Evolutionary conservation across 2,113 vertebrate species (phyloP).

Genomic region (Malurus alboscapulatus): DNA sequence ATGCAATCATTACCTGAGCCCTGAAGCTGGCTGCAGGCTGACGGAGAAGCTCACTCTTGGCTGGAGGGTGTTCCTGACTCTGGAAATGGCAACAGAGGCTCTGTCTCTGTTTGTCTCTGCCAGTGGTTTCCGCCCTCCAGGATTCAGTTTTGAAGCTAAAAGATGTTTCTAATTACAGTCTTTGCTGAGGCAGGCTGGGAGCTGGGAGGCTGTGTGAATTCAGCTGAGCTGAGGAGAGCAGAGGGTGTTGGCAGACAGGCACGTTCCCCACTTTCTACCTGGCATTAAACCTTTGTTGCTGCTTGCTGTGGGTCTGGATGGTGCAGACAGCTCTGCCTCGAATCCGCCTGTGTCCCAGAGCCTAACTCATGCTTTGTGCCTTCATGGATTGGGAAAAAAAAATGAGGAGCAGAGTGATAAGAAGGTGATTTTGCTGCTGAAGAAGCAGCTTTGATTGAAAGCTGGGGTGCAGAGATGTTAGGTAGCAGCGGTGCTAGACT

Average conservation of each 20-base stretch:
- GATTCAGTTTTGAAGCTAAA: conserved; percentile 11
- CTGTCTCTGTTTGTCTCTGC: not conserved
- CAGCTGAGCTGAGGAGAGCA: not conserved
- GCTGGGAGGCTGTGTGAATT: not conserved
- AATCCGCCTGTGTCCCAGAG: not conserved
- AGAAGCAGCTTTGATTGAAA: not conserved
- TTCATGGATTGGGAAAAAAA: not conserved
- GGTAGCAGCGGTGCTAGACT: rapidly evolving
- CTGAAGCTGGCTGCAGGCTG: not conserved
- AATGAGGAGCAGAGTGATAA: not conserved
- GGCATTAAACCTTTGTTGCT: not conserved
- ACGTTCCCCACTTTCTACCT: rapidly evolving
- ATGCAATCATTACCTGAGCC: conserved; percentile 8
- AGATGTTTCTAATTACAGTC: conserved; percentile 13
- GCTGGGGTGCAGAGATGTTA: rapidly evolving
- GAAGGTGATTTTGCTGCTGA: not conserved
- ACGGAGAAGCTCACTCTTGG: not conserved
- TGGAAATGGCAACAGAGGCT: not conserved
- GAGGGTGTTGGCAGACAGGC: not conserved
- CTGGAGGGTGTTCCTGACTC: not conserved
- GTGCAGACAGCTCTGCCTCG: not conserved
- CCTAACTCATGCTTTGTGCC: not conserved
- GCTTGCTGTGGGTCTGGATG: rapidly evolving
- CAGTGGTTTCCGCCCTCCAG: not conserved
- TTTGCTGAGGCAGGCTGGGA: not conserved